Evolutionary conservation across 1,140 invertebrate species (phyloP), one percentile per base, ranked within the genome.

Genomic region (Antheraea mylitta): DNA sequence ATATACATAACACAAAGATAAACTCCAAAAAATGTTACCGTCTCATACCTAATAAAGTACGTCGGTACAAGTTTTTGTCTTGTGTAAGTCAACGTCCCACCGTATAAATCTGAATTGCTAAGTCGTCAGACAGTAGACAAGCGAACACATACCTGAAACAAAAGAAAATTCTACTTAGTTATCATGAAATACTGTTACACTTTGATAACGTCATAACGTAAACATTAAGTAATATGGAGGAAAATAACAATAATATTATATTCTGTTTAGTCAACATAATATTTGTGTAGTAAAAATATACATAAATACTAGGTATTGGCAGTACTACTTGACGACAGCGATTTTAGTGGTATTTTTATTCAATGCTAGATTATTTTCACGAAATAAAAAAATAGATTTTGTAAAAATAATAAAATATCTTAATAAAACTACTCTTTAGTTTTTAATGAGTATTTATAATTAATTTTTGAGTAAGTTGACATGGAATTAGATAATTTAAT

Each of bases 91-190:
- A n/a, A 53, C 45, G 45, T 53, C 16, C 11, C 45, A 13, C 16
- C 13, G 45, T 53, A 53, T 53, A 16, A 53, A 53, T 53, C 16
- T 53, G 13, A 13, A 53, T 53, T 13, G 13, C 45, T 53, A 53
- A 53, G 45, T 53, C 45, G 45, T 13, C 45, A 42, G 45, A 53
- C 11, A 13, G 16, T 1, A 53, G 45, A 53, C 45, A 13, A 53
- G 4, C 6, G 45, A 53, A 53, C 45, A 74, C 76, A 75, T 80
- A 82, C 80, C 80, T 83, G 79, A 72, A 83, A 83, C 76, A 82
- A 82, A 75, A 67, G 68, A 69, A 76, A 73, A n/a, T 48, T 48
- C 7, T 48, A 19, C 10, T 65, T 10, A 65, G n/a, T 45, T 53
- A 45, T 45, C 37, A 65, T 48, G n/a, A 64, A 42, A 38, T 53